Base-by-base conservation (phyloP, 2,113 vertebrate species). In the Ceratotherium simum region DNA sequence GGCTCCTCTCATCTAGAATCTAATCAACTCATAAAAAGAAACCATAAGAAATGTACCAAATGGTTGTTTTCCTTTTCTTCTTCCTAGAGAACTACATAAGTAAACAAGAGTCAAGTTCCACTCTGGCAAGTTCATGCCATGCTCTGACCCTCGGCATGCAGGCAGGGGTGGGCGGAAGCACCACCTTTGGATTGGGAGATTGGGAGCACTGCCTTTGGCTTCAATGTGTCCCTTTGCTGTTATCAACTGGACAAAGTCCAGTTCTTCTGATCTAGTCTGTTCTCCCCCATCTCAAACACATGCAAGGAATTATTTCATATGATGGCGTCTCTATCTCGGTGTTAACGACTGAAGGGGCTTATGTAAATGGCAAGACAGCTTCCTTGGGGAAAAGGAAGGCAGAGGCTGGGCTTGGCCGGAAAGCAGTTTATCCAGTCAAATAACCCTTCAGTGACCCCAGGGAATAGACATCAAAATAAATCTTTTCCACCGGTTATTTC, bases 401-500 rank as follows among this genome's bases (percentile, higher is more conserved):
- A 56, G 33, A 21, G 69, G 7, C 31, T 5, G 8, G 54, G 56
- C 54, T 65, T 36, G 51, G 33, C 75, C 75, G 23, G 33, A 39
- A 48, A 96, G 62, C 36, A 36, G 62, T 33, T 75, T 69, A 69
- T 86, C 48, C 62, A 31, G 27, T 31, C 36, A 39, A 96, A 42
- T 20, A 51, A 93, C 62, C 73, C 8, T 58, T 76, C 67, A 2
- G 39, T 48, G 33, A 76, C 67, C 48, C 78, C n/a, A 36, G 36
- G 70, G 56, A 72, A 64, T 25, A 80, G 73, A 42, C 48, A 56
- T 54, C 25, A 25, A 58, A 81, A 91, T 95, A 85, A 96, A 82
- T 93, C 85, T 81, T 51, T n/a, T 60, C 80, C 48, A 83, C 92
- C 54, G 2, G 56, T 69, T 88, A 72, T 94, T 96, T 94, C 92